A percentile compares a stretch with the other conserved stretches of the same genome.
Evolutionary conservation across 2,888 invertebrate species (phyloP).

Genomic region (Aradus depressus): DNA sequence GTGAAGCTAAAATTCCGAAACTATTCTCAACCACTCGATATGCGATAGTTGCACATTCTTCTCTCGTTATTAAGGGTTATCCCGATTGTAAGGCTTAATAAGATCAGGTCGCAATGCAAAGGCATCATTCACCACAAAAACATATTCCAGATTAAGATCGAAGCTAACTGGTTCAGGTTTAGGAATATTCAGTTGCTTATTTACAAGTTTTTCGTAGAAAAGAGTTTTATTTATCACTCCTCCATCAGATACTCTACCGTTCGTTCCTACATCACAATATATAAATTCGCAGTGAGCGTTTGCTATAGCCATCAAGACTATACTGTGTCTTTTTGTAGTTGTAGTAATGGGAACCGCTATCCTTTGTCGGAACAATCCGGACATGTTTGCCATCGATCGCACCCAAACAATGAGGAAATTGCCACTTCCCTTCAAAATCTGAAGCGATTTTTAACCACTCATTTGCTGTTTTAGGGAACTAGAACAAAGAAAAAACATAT

Average conservation of each 20-base stretch:
- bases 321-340: constrained; percentile 6
- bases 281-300: constrained; percentile 13
- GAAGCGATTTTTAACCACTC: background rate
- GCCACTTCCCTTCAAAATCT: constrained; percentile 7
- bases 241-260: constrained; percentile 1
- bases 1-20: constrained; percentile 7
- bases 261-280: constrained; percentile 13
- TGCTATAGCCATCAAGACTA: constrained; percentile 8
- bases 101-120: constrained; percentile 14
- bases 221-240: constrained; percentile 10
- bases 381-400: too few species aligned
- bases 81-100: constrained; percentile 6
- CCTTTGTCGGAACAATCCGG: constrained; percentile 1
- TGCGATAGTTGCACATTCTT: constrained; percentile 14
- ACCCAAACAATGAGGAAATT: constrained; percentile 9
- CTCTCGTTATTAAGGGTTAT: constrained; percentile 8
- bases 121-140: constrained; percentile 11
- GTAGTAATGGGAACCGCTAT: constrained; percentile 8
- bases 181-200: background rate
- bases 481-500: background rate
- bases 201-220: constrained; percentile 8
- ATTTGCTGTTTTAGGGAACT: background rate
- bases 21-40: constrained; percentile 9
- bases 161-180: background rate
- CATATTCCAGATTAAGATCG: background rate